phyloP scores from a whole-genome alignment of 1,140 invertebrate species.

The Pseudomyrmex dendroicus region DNA sequence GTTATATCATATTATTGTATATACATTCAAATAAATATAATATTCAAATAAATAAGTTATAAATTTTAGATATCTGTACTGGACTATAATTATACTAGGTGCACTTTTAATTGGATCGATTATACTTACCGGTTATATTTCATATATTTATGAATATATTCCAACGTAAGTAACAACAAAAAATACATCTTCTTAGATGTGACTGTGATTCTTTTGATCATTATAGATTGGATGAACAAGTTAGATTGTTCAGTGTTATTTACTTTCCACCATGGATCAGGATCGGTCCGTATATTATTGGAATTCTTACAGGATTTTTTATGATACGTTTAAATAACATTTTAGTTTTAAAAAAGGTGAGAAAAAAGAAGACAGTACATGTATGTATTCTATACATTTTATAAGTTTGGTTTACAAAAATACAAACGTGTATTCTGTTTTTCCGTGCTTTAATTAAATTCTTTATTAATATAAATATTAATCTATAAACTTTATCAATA shows the following conservation, averaged over 20 bases:
- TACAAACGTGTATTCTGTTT: no score
- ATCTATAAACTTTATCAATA: no score
- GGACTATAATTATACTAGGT: slow-evolving; percentile 69
- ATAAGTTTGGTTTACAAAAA: no score
- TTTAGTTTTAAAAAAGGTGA: slow-evolving; percentile 79
- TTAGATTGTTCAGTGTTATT: slow-evolving; percentile 78
- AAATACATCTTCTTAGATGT: neutral
- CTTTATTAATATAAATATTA: no score
- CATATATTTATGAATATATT: slow-evolving; percentile 80
- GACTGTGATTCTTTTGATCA: slow-evolving; percentile 6
- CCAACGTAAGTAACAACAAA: slow-evolving; percentile 81
- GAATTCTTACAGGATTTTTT: slow-evolving; percentile 83
- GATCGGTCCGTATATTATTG: slow-evolving; percentile 85
- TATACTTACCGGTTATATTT: slow-evolving; percentile 74
- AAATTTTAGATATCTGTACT: slow-evolving; percentile 80
- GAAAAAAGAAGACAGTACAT: neutral
- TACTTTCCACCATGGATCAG: slow-evolving; percentile 85
- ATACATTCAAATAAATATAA: slow-evolving; percentile 6
- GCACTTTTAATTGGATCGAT: slow-evolving; percentile 77
- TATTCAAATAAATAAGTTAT: no score
- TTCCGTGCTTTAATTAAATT: no score
- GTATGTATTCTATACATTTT: no score
- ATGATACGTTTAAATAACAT: slow-evolving; percentile 79
- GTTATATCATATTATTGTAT: no score
- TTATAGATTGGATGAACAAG: slow-evolving; percentile 81